Conservation (phyloP, 2,113 vertebrate genomes). For the Hirundichthys speculiger region DNA sequence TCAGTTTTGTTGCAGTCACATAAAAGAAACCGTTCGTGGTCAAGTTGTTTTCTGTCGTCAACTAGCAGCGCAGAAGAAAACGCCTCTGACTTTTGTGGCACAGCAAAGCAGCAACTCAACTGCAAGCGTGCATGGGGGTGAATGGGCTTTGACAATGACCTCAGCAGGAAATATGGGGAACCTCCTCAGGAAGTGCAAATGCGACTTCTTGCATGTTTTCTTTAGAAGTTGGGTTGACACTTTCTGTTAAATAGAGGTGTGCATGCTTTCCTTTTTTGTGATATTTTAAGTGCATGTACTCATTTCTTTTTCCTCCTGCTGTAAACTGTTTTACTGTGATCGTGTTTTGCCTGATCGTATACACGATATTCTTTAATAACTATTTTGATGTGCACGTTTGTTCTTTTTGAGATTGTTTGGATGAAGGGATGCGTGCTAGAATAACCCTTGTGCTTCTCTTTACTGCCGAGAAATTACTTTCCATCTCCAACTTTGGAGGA, state of each 20-base stretch:
- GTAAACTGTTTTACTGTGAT: background rate
- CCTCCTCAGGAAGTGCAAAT: conserved; percentile 62
- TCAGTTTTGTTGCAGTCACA: too few relatives aligned
- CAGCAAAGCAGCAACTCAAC: too few relatives aligned
- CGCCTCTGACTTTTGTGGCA: too few relatives aligned
- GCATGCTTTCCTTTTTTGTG: background rate
- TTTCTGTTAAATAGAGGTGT: background rate
- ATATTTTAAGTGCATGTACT: background rate
- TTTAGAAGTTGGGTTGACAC: conserved; percentile 38
- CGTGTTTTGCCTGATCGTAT: too few relatives aligned
- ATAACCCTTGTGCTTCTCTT: conserved; percentile 12
- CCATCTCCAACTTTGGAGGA: conserved; percentile 12
- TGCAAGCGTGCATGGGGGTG: background rate
- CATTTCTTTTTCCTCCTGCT: background rate
- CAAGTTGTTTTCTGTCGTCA: too few relatives aligned
- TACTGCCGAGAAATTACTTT: conserved; percentile 9
- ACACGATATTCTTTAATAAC: conserved; percentile 4
- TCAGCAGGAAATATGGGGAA: conserved; percentile 58
- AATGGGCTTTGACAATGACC: conserved; percentile 16
- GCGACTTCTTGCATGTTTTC: conserved; percentile 39
- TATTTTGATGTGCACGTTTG: background rate
- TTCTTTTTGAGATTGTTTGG: background rate
- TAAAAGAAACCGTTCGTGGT: too few relatives aligned
- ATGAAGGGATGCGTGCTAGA: background rate
- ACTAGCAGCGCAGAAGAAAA: too few relatives aligned